These are phyloP conservation scores for Silurus glanis DNA, from an alignment of 2,113 vertebrate genomes.

Conservation along the genomic window DNA sequence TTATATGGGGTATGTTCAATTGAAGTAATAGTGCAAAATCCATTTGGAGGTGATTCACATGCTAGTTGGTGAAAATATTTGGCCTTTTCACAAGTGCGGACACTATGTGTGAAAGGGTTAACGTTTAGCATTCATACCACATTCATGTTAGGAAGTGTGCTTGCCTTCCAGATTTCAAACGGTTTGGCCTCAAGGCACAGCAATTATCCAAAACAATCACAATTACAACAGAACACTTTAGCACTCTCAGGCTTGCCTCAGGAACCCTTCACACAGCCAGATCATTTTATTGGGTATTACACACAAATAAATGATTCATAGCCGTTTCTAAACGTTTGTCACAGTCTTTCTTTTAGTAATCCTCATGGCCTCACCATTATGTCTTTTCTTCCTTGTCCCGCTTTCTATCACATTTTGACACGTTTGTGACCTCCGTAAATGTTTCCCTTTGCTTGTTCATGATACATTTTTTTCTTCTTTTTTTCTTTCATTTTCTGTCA, in stretches of 20 bases:
- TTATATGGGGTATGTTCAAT: too few relatives aligned
- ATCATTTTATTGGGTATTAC: not conserved
- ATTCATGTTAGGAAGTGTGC: not conserved
- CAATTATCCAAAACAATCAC: not conserved
- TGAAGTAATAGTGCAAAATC: too few relatives aligned
- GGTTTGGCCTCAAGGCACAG: not conserved
- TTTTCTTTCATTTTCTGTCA: not conserved
- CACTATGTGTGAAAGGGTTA: not conserved
- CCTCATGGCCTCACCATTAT: not conserved
- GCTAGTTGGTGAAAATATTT: too few relatives aligned
- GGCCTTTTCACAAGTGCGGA: too few relatives aligned
- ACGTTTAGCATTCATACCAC: not conserved
- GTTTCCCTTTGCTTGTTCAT: constrained; percentile 35
- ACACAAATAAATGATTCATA: not conserved
- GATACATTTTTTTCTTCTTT: not conserved
- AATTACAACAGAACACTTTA: not conserved
- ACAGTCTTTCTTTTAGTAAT: not conserved
- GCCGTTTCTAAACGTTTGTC: not conserved
- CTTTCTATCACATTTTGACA: not conserved
- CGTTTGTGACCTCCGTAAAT: not conserved
- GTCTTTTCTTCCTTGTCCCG: not conserved
- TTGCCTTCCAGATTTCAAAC: not conserved
- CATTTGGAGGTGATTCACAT: too few relatives aligned
- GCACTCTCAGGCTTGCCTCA: not conserved
- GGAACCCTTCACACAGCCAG: not conserved